Base-by-base conservation (phyloP, 92 coral and sea anemone genomes). In the Porites lobata region DNA sequence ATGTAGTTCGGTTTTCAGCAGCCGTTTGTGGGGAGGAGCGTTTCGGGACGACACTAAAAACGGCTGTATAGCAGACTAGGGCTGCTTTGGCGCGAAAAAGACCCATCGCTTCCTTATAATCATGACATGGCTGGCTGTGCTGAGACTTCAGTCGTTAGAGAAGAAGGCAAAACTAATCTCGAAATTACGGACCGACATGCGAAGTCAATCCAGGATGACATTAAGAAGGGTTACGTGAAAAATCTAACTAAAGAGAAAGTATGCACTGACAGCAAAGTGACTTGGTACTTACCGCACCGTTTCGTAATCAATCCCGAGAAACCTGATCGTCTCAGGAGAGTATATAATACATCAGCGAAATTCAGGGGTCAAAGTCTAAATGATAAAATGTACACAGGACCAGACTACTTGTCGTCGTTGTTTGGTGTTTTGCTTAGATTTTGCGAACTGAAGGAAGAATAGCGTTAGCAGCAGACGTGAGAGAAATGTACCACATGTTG, bases 141-240 rank as follows among this genome's bases (percentile, higher is more conserved):
- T 15, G 15, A 54, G 59, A 2, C 59, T 9, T 9, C 2, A 54
- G 59, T 54, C 59, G 11, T 54, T 9, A 12, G 11, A 54, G 14
- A 54, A 54, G 59, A 54, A 54, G 59, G 4, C 0, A 38, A 38
- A 38, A 0, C 3, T 13, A 54, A 54, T 54, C 15, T 47, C 10
- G 57, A 52, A 52, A 52, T 52, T 9, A 52, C 57, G 10, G 57
- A 52, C 56, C 75, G 92, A 64, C 65, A 88, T 67, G 24, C 24
- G 24, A 75, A 83, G 50, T 88, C 92, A 19, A 88, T 83, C 77
- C 52, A 82, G 87, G 88, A 89, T 26, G 85, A 83, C 79, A 56
- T 77, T 69, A 58, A 83, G 67, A 89, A 89, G 71, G 86, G 82
- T 38, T 76, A 76, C 57, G 24, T 50, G 32, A 38, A 69, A 47